Evolutionary conservation across 2,113 vertebrate genomes (phyloP).

Genomic region (Mesitornis unicolor): DNA sequence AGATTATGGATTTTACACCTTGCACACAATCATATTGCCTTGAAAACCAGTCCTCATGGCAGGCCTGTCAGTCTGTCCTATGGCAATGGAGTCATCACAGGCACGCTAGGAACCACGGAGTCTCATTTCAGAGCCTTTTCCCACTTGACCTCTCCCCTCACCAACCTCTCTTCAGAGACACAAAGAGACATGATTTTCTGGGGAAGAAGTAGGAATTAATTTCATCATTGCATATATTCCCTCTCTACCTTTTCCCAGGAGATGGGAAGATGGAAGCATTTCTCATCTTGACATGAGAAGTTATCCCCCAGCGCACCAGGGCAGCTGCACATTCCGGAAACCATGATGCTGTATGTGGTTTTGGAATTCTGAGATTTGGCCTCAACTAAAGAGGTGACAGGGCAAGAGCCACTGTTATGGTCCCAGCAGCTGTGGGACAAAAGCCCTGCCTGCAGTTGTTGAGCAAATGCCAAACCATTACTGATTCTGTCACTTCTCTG

Average conservation of each 20-base stretch:
- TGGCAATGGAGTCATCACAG: neutral
- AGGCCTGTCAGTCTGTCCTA: neutral
- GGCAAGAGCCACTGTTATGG: neutral
- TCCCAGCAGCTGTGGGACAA: neutral
- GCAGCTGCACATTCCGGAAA: slow-evolving; percentile 30
- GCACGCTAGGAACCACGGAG: neutral
- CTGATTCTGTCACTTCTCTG: neutral
- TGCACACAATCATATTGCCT: neutral
- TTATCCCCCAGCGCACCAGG: neutral
- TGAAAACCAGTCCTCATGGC: neutral
- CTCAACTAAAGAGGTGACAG: neutral
- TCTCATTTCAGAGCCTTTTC: neutral
- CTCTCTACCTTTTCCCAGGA: neutral
- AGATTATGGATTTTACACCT: neutral
- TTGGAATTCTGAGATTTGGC: neutral
- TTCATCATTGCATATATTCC: neutral
- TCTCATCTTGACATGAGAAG: neutral
- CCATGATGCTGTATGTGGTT: neutral
- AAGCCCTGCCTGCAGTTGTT: neutral
- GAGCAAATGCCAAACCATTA: neutral
- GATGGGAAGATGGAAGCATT: too few species aligned
- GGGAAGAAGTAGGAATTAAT: neutral
- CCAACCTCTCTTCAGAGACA: neutral
- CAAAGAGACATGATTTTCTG: neutral
- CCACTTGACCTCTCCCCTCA: neutral